Evolutionary conservation across 2,888 invertebrate species (phyloP), one percentile per base, ranked within the genome.

Genomic region (Phyllotreta striolata): DNA sequence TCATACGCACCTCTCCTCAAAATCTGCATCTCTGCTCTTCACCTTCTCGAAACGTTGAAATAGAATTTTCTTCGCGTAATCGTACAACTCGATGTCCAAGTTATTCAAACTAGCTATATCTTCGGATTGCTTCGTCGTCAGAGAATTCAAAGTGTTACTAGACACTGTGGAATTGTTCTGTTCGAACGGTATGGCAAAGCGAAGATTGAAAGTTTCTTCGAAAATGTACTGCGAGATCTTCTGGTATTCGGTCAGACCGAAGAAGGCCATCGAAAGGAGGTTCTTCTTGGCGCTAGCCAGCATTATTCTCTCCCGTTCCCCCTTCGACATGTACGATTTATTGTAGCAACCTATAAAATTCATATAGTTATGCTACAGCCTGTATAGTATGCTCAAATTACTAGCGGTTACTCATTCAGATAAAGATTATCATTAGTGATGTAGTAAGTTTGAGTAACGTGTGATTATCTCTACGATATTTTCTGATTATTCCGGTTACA

Each of bases 181-280:
- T 75, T 92, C 92, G 81, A 96, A 95, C 56, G 93, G 92, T 74
- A 94, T 90, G 66, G 92, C 91, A 81, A 95, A 96, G 66, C 93
- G 87, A 76, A 96, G 86, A 81, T 93, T 93, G 80, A 97, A 97
- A 10, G 94, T 95, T 82, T 93, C 93, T 79, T 97, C 96, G 80
- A 97, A 97, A 72, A 96, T 91, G 81, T 95, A 95, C 81, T 96
- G 96, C 35, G 93, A 80, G 74, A 92, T 92, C 87, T 92, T 92
- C 84, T 98, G 98, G 82, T 89, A 90, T 83, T 99, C 99, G 6
- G 97, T 96, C 68, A 99, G 87, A 69, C 98, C 98, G 82, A 98
- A 98, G 83, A 95, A 99, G 58, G 98, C 93, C 95, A 99, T 95
- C 54, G 91, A 91, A 66, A 92, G 90, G 63, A 99, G 85, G 83